phyloP scores from a whole-genome alignment of 2,113 vertebrate genomes.

The Cettia cetti region DNA sequence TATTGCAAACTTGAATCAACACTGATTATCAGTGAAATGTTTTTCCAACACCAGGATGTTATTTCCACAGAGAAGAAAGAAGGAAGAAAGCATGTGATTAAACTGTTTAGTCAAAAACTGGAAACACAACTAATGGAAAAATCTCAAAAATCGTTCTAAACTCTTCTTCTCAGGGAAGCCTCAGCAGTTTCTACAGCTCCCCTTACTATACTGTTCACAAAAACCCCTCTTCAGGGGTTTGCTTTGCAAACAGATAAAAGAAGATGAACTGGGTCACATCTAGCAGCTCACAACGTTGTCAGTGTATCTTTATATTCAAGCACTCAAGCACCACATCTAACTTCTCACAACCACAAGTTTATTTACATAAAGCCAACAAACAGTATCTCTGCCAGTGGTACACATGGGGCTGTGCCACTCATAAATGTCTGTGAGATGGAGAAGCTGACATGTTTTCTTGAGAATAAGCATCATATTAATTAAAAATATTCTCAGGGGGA shows the following conservation, averaged over 20 bases:
- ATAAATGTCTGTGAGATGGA: background rate
- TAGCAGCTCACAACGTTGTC: background rate
- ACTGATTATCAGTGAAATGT: background rate
- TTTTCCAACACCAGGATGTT: background rate
- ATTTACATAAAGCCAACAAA: background rate
- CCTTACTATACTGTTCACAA: background rate
- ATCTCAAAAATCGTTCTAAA: background rate
- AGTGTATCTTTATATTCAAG: background rate
- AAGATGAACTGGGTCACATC: background rate
- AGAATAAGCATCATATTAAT: background rate
- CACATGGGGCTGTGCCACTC: background rate
- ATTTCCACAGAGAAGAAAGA: background rate
- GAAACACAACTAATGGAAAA: background rate
- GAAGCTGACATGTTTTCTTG: background rate
- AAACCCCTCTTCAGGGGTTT: background rate
- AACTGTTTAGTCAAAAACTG: background rate
- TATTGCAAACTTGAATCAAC: background rate
- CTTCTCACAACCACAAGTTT: background rate
- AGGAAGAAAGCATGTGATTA: fast-evolving
- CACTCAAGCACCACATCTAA: background rate
- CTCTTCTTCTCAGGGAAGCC: background rate
- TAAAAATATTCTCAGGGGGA: background rate
- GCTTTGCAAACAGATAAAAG: background rate
- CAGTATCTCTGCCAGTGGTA: background rate
- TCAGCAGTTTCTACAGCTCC: background rate